Conservation (phyloP, 2,797 vertebrate species). For the Erethizon dorsatum region DNA sequence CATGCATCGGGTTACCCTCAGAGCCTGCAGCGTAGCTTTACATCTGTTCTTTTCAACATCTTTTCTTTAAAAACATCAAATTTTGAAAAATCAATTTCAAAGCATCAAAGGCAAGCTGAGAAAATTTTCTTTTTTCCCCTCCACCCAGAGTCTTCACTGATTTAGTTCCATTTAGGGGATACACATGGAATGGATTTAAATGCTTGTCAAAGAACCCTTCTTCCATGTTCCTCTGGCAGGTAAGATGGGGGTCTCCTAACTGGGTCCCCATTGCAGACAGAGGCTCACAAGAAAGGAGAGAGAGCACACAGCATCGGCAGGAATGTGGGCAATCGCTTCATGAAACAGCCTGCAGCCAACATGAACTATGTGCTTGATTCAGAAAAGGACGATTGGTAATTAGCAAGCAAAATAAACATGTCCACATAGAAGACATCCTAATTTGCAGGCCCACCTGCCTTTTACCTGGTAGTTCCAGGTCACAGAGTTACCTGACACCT, state of each 20-base stretch:
- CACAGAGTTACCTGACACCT: not conserved
- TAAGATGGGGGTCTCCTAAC: slow-evolving; percentile 67
- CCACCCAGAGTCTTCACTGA: slow-evolving; percentile 68
- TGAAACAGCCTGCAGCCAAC: slow-evolving; percentile 52
- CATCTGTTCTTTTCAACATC: not conserved
- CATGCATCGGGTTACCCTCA: not conserved
- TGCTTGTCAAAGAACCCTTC: slow-evolving; percentile 70
- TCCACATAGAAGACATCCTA: not conserved
- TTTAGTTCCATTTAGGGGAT: slow-evolving; percentile 72
- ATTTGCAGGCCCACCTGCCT: not conserved
- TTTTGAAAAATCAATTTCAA: slow-evolving; percentile 71
- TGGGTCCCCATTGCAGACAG: slow-evolving; percentile 69
- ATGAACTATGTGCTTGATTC: slow-evolving; percentile 29
- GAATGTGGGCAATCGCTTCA: slow-evolving; percentile 61
- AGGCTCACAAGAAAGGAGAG: slow-evolving; percentile 61
- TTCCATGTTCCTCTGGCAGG: slow-evolving; percentile 70
- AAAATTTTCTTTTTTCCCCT: slow-evolving; percentile 70
- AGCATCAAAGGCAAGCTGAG: not conserved
- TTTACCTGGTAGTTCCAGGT: not conserved
- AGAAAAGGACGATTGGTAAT: slow-evolving; percentile 52
- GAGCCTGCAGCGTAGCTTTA: not conserved
- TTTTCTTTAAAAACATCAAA: not conserved
- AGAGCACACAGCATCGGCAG: slow-evolving; percentile 23
- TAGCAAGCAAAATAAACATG: not conserved
- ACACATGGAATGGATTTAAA: slow-evolving; percentile 76